A percentile compares a stretch with the other conserved stretches of the same genome.
Evolutionary conservation across 2,797 vertebrate genomes (phyloP).

Genomic region (Clarias pachynema): DNA sequence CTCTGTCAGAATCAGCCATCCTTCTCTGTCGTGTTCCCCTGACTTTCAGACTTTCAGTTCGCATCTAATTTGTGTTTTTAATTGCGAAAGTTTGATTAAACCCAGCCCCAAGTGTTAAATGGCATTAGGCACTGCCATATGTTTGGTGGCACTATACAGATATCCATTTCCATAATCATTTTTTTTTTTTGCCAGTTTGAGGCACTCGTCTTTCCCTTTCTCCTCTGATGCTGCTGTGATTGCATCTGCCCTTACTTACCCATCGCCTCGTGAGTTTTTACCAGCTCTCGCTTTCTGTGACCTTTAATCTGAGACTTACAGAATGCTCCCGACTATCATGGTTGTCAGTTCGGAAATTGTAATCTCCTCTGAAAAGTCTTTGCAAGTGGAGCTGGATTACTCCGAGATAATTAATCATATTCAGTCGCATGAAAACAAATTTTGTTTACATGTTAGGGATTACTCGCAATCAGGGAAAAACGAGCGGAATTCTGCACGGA

Average conservation of each 20-base stretch:
- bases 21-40: conserved; percentile 70
- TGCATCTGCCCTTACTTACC: conserved; percentile 78
- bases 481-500: conserved; percentile 58
- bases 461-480: conserved; percentile 72
- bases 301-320: conserved; percentile 81
- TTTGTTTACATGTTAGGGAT: conserved; percentile 80
- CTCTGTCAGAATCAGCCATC: conserved; percentile 77
- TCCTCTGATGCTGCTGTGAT: conserved; percentile 66
- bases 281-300: conserved; percentile 69
- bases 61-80: conserved; percentile 82
- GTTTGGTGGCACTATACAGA: conserved; percentile 69
- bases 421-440: conserved; percentile 80
- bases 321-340: conserved; percentile 80
- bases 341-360: conserved; percentile 82
- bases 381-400: conserved; percentile 79
- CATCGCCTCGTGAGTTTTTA: conserved; percentile 70
- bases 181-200: conserved; percentile 71
- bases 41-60: conserved; percentile 74
- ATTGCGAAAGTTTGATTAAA: conserved; percentile 83
- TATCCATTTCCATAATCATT: conserved; percentile 78
- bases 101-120: conserved; percentile 79
- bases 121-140: conserved; percentile 79
- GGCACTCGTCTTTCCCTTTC: conserved; percentile 62
- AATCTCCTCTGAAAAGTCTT: conserved; percentile 85
- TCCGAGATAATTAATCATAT: conserved; percentile 83